Base-by-base conservation (phyloP, 2,113 vertebrate species). In the Cyphomyrus discorhynchus region DNA sequence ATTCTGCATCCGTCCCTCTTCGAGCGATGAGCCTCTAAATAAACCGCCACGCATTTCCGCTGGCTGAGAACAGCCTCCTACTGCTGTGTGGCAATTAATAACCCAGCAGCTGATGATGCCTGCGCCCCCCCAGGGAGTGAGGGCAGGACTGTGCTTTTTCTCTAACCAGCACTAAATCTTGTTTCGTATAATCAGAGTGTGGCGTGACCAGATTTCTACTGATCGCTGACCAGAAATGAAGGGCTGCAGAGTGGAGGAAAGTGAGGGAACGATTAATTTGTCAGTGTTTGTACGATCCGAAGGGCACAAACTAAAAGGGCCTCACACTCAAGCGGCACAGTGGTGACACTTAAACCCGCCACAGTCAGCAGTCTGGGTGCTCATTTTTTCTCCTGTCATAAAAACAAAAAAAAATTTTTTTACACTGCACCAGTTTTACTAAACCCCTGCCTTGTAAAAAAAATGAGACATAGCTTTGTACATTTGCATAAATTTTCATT, bases 401-500 rank as follows among this genome's bases (percentile, higher is more conserved):
- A 90, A 90, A 66, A 42, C 15, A 11, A 85, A 89, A 83, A 82
- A 82, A 80, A 1, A 3, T 11, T 3, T 45, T 88, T 88, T 56
- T 10, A 39, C 39, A 90, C 31, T 77, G 45, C 88, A 74, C 88
- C 88, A 58, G 87, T 90, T 70, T 90, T 70, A 86, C 58, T 50
- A 90, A 80, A 90, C 19, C 89, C 49, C 89, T 89, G 84, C 52
- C 62, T 27, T 27, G 2, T 89, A 84, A 89, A 92, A 27, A 27
- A 88, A 42, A 88, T n/a, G 21, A 77, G 49, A 89, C 90, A 91
- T 77, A 90, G 84, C 84, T 92, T 87, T 87, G 49, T 89, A 58
- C 7, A 91, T 94, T 91, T 91, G 91, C 90, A 91, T 87, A 88
- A 87, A 82, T 88, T 8, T 90, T 91, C 90, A 90, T 86, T 91